Conservation (phyloP, 2,113 vertebrate genomes). For the Caranx melampygus region DNA sequence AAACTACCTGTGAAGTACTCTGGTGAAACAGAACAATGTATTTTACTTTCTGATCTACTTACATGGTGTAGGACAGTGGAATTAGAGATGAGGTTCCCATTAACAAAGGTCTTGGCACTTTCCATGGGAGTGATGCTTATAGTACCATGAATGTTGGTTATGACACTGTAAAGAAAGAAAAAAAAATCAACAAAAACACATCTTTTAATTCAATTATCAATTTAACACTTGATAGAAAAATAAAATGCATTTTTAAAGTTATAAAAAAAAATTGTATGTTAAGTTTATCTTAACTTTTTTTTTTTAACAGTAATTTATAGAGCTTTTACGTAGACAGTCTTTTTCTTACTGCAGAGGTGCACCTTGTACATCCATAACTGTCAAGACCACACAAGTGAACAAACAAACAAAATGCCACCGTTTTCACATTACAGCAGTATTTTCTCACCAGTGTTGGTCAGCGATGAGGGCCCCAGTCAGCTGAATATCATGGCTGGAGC, state of each 20-base stretch:
- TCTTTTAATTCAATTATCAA: background rate
- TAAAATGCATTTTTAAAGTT: background rate
- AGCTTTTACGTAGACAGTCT: background rate
- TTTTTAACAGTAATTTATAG: background rate
- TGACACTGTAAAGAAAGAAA: constrained; percentile 81
- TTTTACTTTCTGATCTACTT: constrained; percentile 67
- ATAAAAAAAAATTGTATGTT: background rate
- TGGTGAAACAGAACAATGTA: background rate
- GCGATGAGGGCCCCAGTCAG: constrained; percentile 93
- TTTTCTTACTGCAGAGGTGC: background rate
- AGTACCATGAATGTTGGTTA: constrained; percentile 84
- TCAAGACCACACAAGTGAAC: background rate
- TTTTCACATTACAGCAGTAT: background rate
- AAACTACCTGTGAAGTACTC: background rate
- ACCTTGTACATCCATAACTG: background rate
- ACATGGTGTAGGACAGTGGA: constrained; percentile 91
- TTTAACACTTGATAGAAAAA: background rate
- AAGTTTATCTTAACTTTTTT: background rate
- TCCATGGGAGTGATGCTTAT: constrained; percentile 88
- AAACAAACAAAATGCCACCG: background rate
- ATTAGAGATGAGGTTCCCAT: constrained; percentile 88
- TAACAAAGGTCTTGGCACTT: constrained; percentile 92
- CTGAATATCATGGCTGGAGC: constrained; percentile 90
- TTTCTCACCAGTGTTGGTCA: constrained; percentile 91
- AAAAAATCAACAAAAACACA: background rate